phyloP scores from a whole-genome alignment of 2,888 invertebrate genomes.

The Orthosia cruda region DNA sequence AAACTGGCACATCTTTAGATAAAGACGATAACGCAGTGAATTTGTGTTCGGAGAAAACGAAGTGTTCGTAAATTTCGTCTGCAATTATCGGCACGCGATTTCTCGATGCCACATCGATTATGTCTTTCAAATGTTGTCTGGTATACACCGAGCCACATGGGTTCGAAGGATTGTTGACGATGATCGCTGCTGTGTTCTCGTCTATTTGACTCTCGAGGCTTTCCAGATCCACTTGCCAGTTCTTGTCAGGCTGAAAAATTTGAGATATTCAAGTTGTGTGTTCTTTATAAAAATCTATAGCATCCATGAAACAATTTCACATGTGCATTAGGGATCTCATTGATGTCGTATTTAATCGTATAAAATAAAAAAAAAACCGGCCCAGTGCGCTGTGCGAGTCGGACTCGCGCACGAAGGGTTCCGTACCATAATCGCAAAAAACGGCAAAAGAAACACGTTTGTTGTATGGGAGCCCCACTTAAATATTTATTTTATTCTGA shows the following conservation, averaged over 20 bases:
- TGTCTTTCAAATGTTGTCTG: constrained; percentile 94
- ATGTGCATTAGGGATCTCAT: background rate
- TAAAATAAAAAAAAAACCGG: background rate
- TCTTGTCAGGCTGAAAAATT: constrained; percentile 93
- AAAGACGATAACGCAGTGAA: constrained; percentile 96
- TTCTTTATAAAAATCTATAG: background rate
- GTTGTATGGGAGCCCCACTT: too few species aligned
- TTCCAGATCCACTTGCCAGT: constrained; percentile 97
- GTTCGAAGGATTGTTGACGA: constrained; percentile 99
- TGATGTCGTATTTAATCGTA: background rate
- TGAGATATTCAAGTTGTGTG: background rate
- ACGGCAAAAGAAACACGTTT: too few species aligned
- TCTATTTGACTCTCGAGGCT: constrained; percentile 97
- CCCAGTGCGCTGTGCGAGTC: too few species aligned
- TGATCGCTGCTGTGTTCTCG: constrained; percentile 96
- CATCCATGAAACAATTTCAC: background rate
- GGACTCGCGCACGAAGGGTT: too few species aligned
- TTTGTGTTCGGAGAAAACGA: constrained; percentile 96
- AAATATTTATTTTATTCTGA: too few species aligned
- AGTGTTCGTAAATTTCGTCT: constrained; percentile 99
- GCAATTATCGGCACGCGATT: constrained; percentile 97
- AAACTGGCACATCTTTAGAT: constrained; percentile 96
- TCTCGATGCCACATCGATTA: constrained; percentile 95
- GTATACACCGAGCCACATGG: constrained; percentile 99
- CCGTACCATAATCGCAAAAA: too few species aligned